Conservation (phyloP, 2,113 vertebrate species). For the Hydrochoerus hydrochaeris region DNA sequence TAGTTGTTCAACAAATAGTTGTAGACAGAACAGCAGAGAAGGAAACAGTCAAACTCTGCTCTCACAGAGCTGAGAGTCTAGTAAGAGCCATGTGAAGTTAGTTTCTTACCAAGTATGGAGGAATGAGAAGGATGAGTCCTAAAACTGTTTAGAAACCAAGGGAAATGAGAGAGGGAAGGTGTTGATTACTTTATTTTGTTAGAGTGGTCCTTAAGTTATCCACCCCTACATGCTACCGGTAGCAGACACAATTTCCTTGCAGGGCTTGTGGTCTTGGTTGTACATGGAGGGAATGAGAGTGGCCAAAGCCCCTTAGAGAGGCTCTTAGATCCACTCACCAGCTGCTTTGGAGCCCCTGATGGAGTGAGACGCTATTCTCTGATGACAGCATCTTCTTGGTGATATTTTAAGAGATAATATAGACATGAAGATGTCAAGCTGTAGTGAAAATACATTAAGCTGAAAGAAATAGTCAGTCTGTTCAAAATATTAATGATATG, state of each 20-base stretch:
- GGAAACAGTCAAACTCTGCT: neutral
- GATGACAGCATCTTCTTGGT: neutral
- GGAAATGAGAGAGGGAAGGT: neutral
- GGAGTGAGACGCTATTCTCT: neutral
- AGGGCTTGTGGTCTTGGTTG: neutral
- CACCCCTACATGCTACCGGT: neutral
- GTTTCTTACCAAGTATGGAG: neutral
- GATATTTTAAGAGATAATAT: neutral
- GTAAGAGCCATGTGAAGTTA: neutral
- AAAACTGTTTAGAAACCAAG: neutral
- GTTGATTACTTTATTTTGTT: neutral
- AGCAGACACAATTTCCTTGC: neutral
- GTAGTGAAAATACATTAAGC: neutral
- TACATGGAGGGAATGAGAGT: neutral
- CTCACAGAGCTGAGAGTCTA: neutral
- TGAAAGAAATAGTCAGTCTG: constrained; percentile 11
- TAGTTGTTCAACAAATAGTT: neutral
- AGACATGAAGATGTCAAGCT: neutral
- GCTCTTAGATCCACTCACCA: neutral
- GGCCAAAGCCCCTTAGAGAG: neutral
- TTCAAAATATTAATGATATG: neutral
- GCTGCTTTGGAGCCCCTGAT: neutral
- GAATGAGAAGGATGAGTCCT: neutral
- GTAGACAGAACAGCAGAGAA: neutral
- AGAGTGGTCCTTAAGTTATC: neutral